phyloP scores from a whole-genome alignment of 2,113 vertebrate species.

The Myocastor coypus region DNA sequence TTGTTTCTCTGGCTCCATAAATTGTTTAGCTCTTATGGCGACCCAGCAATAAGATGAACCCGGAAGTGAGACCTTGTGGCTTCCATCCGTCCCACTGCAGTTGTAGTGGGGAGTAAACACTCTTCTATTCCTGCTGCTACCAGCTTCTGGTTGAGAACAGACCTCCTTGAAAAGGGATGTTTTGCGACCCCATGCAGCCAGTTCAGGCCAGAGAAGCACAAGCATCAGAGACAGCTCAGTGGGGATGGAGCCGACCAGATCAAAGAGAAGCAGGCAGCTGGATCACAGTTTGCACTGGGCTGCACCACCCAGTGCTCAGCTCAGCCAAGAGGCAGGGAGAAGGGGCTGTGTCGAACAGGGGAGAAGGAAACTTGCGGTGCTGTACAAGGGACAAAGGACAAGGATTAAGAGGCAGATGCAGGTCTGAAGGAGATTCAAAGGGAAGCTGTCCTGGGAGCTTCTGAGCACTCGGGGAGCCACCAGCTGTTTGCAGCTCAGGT shows the following conservation, averaged over 20 bases:
- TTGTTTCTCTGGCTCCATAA: background rate
- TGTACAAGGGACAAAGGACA: background rate
- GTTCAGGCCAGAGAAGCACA: background rate
- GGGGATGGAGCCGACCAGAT: background rate
- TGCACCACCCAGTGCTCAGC: background rate
- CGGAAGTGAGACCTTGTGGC: background rate
- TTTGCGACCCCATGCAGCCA: background rate
- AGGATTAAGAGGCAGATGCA: background rate
- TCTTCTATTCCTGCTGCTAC: background rate
- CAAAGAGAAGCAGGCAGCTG: background rate
- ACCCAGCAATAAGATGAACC: background rate
- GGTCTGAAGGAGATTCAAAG: background rate
- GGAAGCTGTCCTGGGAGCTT: background rate
- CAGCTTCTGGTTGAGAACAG: background rate
- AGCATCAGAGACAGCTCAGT: background rate
- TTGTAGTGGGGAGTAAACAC: background rate
- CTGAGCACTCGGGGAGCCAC: background rate
- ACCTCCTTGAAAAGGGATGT: background rate
- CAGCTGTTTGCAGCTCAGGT: background rate
- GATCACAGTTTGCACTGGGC: background rate
- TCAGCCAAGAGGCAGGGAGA: background rate
- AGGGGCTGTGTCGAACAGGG: background rate
- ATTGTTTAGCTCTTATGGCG: background rate
- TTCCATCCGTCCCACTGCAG: background rate
- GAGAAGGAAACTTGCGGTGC: no score